Base-by-base conservation (phyloP, 1,140 invertebrate species). In the Tetragonula clypearis region DNA sequence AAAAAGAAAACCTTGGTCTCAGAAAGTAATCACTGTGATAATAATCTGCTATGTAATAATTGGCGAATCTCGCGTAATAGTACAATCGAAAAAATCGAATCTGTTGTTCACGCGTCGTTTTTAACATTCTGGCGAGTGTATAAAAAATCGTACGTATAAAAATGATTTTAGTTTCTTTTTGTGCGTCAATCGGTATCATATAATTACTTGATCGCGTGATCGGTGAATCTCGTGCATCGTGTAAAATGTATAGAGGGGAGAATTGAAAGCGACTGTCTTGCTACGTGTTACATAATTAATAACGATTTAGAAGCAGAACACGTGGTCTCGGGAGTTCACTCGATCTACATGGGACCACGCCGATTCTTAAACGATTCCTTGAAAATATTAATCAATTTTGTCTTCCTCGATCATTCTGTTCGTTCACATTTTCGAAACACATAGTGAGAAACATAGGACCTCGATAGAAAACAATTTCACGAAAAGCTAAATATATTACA, bases 201-300 rank as follows among this genome's bases (percentile, higher is more conserved):
- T 85, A 79, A 66, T 65, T 76, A 49, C 26, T 11, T 21, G 19
- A 17, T 88, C 74, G 56, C 86, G 83, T 71, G 87, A 87, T 68
- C 82, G n/a, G 1, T 71, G 35, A 26, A 76, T 85, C 71, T 55
- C 41, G 68, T 26, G 26, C 60, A 65, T 53, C 30, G 53, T 41
- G 49, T 19, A 12, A 69, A 53, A 55, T 15, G n/a, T n/a, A 19
- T 35, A 5, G 41, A 62, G 58, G 23, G 71, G 49, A 56, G 74
- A 60, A 60, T 89, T 79, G 87, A 88, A 80, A 87, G 79, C 79
- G 79, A 58, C 26, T 14, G 75, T 87, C 75, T 82, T 80, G 84
- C 80, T 71, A 84, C 4, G 3, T 56, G 71, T 89, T 89, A 89
- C 65, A 17, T 79, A 87, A 82, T 84, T 58, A 35, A 19, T 58